Conservation (phyloP, 2,113 vertebrate species). For the Procavia capensis region DNA sequence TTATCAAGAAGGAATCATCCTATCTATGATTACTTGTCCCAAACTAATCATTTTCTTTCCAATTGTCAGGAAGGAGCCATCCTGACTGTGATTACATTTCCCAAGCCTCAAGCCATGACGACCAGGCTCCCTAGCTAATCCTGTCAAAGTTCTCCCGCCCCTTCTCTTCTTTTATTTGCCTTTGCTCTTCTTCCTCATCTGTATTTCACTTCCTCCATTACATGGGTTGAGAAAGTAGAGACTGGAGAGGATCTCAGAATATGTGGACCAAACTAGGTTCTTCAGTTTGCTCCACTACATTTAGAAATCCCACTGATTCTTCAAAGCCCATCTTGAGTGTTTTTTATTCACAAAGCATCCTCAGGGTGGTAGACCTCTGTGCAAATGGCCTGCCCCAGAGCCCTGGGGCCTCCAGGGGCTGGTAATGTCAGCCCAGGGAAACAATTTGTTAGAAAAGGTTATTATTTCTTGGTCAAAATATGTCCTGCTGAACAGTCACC, state of each 20-base stretch:
- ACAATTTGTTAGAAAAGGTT: not conserved
- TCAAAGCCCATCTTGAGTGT: too few relatives aligned
- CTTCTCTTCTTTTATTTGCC: not conserved
- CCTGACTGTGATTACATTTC: too few relatives aligned
- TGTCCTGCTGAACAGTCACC: not conserved
- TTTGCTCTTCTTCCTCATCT: not conserved
- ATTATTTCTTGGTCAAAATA: not conserved
- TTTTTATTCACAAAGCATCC: too few relatives aligned
- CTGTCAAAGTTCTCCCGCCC: too few relatives aligned
- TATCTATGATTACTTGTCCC: too few relatives aligned
- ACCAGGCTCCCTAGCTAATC: too few relatives aligned
- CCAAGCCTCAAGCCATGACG: too few relatives aligned
- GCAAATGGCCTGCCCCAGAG: not conserved
- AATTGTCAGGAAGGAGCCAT: too few relatives aligned
- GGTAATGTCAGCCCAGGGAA: not conserved
- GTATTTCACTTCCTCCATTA: not conserved
- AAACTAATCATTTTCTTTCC: too few relatives aligned
- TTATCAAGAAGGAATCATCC: too few relatives aligned
- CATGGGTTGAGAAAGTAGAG: not conserved
- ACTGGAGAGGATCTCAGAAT: not conserved
- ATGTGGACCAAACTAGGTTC: not conserved
- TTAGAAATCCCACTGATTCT: too few relatives aligned
- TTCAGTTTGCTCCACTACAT: not conserved
- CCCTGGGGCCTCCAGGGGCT: not conserved
- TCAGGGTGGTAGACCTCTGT: too few relatives aligned